phyloP scores from a whole-genome alignment of 2,797 vertebrate genomes.

The Trematomus bernacchii region DNA sequence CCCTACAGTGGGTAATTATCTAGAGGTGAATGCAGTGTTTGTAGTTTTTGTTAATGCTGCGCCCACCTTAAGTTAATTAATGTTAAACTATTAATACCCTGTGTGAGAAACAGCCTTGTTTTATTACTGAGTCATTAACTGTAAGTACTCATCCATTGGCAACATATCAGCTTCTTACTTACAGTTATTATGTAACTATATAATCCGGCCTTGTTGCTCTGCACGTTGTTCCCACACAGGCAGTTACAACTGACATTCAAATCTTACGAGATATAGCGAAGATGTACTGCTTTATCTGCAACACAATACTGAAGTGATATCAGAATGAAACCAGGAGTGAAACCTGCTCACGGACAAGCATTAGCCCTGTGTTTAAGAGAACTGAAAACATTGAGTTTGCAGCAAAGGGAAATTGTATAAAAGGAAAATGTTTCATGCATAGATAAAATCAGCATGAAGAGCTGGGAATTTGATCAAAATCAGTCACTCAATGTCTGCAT shows the following conservation, averaged over 20 bases:
- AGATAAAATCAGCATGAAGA: background rate
- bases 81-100: background rate
- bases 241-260: conserved; percentile 28
- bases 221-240: background rate
- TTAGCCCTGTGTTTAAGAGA: background rate
- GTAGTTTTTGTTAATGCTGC: conserved; percentile 11
- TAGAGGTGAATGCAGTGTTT: conserved; percentile 37
- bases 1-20: background rate
- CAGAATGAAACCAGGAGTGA: background rate
- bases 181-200: conserved; percentile 14
- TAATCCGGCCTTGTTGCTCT: conserved; percentile 1
- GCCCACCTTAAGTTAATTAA: background rate
- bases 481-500: background rate
- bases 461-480: background rate
- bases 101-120: conserved; percentile 16
- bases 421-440: conserved; percentile 4
- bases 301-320: background rate
- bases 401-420: background rate
- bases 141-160: conserved; percentile 18
- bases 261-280: conserved; percentile 2
- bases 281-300: conserved; percentile 3
- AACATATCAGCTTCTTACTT: background rate
- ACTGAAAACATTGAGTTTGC: conserved; percentile 15
- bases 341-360: background rate
- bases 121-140: conserved; percentile 9